phyloP scores from a whole-genome alignment of 2,797 vertebrate species.

The Scolopax bukidnonensis region DNA sequence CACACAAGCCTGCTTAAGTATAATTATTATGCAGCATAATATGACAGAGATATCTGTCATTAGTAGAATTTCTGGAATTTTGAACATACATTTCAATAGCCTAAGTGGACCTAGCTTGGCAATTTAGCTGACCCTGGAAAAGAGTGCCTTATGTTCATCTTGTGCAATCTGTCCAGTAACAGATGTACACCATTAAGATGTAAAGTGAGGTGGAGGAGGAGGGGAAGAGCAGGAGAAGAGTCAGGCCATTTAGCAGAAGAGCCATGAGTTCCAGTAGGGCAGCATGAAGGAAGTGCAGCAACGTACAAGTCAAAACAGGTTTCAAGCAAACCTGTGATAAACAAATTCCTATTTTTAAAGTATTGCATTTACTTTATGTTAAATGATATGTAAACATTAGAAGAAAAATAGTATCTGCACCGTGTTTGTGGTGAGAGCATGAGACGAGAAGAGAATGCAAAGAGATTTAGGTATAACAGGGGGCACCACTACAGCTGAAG shows the following conservation, averaged over 20 bases:
- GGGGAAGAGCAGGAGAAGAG: constrained; percentile 63
- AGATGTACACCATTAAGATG: constrained; percentile 73
- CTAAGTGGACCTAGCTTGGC: constrained; percentile 67
- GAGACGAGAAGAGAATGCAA: neutral
- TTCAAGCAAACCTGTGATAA: constrained; percentile 23
- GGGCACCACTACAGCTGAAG: neutral
- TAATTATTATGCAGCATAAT: constrained; percentile 66
- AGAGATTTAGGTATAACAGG: neutral
- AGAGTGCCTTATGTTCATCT: constrained; percentile 72
- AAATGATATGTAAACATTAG: constrained; percentile 24
- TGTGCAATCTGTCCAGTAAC: constrained; percentile 75
- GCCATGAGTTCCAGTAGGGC: neutral
- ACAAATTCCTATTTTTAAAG: constrained; percentile 31
- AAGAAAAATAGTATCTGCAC: neutral
- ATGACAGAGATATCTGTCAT: constrained; percentile 68
- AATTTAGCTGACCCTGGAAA: constrained; percentile 76
- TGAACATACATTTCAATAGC: constrained; percentile 72
- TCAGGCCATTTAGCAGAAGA: constrained; percentile 62
- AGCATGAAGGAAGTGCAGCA: neutral
- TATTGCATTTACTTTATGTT: neutral
- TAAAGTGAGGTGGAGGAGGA: constrained; percentile 68
- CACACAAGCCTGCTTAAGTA: neutral
- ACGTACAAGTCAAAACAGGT: neutral
- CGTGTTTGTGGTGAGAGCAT: neutral
- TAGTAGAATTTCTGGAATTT: constrained; percentile 70